These are phyloP conservation scores for Hippopotamus amphibius DNA, from an alignment of 2,113 vertebrate species.

Conservation along the genomic window DNA sequence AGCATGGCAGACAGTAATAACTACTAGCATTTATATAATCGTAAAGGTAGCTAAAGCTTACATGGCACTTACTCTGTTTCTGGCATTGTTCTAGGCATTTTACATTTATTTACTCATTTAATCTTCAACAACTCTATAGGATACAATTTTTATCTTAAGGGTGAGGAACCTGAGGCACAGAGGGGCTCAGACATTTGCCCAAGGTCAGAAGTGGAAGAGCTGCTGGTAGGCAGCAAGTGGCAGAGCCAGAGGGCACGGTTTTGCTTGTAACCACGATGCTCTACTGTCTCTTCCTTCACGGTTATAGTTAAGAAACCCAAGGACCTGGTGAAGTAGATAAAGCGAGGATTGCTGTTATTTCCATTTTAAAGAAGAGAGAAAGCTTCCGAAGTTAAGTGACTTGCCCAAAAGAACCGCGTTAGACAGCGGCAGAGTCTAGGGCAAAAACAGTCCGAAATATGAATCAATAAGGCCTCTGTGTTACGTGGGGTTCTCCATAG, in stretches of 20 bases:
- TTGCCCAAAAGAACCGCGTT: background rate
- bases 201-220: background rate
- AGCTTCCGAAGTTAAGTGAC: background rate
- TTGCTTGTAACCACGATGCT: background rate
- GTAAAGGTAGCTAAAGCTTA: background rate
- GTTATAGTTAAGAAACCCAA: background rate
- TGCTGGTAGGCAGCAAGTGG: background rate
- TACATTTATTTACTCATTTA: background rate
- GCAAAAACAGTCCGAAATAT: background rate
- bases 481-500: background rate
- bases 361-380: background rate
- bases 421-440: background rate
- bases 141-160: background rate
- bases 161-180: background rate
- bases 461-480: background rate
- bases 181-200: background rate
- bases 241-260: background rate
- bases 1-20: background rate
- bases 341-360: background rate
- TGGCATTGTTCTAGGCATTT: background rate
- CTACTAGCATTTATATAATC: background rate
- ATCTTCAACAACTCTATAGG: background rate
- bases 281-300: background rate
- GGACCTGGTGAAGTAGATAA: background rate
- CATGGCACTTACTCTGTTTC: background rate